Evolutionary conservation across 2,797 vertebrate species (phyloP).

Genomic region (Luscinia megarhynchos): DNA sequence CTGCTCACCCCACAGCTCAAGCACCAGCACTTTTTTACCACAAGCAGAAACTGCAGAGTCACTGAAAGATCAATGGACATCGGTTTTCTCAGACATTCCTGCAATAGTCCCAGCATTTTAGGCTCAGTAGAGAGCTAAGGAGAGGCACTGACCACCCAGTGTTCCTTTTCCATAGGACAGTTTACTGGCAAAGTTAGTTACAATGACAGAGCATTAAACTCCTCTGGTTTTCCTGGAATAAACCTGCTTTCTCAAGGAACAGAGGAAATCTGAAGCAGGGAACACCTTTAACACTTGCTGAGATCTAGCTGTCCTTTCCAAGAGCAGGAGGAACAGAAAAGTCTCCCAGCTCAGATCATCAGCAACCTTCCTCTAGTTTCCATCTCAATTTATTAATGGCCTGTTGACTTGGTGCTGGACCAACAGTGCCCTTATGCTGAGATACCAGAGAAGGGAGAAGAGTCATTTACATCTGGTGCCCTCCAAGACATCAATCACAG

Average conservation of each 20-base stretch:
- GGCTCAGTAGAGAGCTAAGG: fast-evolving
- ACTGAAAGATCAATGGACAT: background rate
- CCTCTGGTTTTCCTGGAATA: background rate
- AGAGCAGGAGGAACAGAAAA: constrained; percentile 13
- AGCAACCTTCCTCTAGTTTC: constrained; percentile 24
- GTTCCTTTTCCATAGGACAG: background rate
- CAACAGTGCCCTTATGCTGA: background rate
- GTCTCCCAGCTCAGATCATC: background rate
- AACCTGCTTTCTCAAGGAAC: background rate
- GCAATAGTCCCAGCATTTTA: background rate
- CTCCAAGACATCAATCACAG: constrained; percentile 33
- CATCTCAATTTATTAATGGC: constrained; percentile 48
- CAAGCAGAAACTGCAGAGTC: background rate
- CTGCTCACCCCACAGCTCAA: background rate
- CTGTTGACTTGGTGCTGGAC: constrained; percentile 49
- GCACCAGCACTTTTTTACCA: background rate
- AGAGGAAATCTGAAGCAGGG: background rate
- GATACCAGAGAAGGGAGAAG: constrained; percentile 17
- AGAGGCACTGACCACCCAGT: background rate
- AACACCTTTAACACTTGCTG: background rate
- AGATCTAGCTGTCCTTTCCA: background rate
- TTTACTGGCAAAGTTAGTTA: background rate
- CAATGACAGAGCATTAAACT: background rate
- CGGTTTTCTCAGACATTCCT: background rate
- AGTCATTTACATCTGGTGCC: background rate